Percentiles rank a stretch among this genome's conserved stretches.
phyloP scores from a whole-genome alignment of 2,888 invertebrate species.

The Ariolimax columbianus region DNA sequence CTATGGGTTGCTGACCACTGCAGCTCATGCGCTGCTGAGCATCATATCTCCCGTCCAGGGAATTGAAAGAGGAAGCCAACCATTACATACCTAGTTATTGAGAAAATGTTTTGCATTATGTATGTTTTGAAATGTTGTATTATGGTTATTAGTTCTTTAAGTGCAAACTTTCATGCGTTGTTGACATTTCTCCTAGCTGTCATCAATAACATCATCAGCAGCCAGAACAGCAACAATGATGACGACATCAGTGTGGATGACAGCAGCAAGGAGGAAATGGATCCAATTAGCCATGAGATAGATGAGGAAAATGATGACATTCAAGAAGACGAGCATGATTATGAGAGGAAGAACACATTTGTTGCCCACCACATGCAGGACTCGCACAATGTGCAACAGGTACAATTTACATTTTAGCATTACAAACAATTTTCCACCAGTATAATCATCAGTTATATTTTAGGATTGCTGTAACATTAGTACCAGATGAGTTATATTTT shows the following conservation, averaged over 20 bases:
- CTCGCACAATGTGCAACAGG: conserved; percentile 57
- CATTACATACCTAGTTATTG: too few relatives aligned
- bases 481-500: too few relatives aligned
- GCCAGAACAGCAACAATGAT: conserved; percentile 17
- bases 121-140: too few relatives aligned
- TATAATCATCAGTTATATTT: background rate
- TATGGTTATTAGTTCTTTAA: too few relatives aligned
- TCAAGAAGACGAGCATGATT: conserved; percentile 79
- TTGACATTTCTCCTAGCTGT: conserved; percentile 19
- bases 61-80: too few relatives aligned
- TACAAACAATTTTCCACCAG: background rate
- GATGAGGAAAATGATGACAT: conserved; percentile 20
- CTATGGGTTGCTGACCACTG: too few relatives aligned
- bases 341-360: conserved; percentile 54
- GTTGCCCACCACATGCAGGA: conserved; percentile 58
- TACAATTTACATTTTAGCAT: conserved; percentile 9
- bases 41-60: too few relatives aligned
- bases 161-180: too few relatives aligned
- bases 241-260: conserved; percentile 35
- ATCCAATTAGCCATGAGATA: conserved; percentile 5
- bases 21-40: too few relatives aligned
- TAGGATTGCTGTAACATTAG: background rate
- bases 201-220: conserved; percentile 10
- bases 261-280: conserved; percentile 10
- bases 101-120: too few relatives aligned